A percentile compares a stretch with the other conserved stretches of the same genome.
Evolutionary conservation across 2,888 invertebrate species (phyloP).

Genomic region (Ochlodes sylvanus): DNA sequence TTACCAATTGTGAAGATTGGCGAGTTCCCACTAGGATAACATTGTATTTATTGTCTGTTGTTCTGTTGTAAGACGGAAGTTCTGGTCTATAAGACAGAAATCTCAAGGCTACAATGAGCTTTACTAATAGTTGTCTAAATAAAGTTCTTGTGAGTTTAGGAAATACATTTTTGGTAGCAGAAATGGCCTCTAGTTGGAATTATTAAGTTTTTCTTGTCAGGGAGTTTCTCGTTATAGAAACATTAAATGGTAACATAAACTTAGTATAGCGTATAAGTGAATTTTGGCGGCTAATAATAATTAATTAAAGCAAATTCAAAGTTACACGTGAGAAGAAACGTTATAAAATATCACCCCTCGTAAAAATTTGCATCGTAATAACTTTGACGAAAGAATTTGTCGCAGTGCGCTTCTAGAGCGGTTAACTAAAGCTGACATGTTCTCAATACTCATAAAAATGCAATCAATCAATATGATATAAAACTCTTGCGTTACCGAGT

Average conservation of each 20-base stretch:
- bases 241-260: neutral
- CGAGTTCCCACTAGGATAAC: slow-evolving; percentile 6
- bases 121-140: neutral
- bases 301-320: neutral
- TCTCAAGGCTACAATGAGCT: slow-evolving; percentile 16
- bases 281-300: neutral
- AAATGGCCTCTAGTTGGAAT: neutral
- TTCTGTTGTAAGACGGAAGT: slow-evolving; percentile 13
- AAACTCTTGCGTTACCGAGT: no score
- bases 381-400: no score
- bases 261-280: slow-evolving; percentile 4
- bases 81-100: slow-evolving; percentile 19
- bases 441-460: no score
- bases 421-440: no score
- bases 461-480: no score
- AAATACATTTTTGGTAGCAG: no score
- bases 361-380: no score
- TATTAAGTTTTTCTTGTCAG: neutral
- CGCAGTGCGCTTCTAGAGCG: no score
- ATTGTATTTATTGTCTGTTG: slow-evolving; percentile 22
- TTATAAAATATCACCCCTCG: no score
- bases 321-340: no score
- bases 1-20: neutral
- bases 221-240: neutral
- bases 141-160: neutral